Base-by-base conservation (phyloP, 2,797 vertebrate species). In the Chanos chanos region DNA sequence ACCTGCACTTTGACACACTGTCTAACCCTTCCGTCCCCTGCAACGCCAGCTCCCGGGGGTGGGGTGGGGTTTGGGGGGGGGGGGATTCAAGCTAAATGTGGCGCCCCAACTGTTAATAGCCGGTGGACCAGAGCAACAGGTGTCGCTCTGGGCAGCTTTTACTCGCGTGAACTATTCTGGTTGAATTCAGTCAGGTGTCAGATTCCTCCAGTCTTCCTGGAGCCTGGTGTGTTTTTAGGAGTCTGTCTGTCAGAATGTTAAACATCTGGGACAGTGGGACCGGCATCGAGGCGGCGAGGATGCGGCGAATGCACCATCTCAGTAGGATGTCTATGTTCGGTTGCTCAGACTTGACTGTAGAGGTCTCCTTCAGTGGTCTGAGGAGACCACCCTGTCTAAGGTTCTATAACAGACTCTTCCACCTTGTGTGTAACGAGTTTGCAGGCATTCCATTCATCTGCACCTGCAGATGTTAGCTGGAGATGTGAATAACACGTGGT, bases 61-160 rank as follows among this genome's bases (percentile, higher is more conserved):
- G 25, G 40, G 16, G 41, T 6, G 21, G 25, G 24, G 24, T 18
- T n/a, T n/a, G n/a, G n/a, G n/a, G n/a, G n/a, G n/a, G n/a, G n/a
- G n/a, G n/a, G n/a, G n/a, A n/a, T n/a, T n/a, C n/a, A n/a, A n/a
- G 62, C 72, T 85, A 89, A 82, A 89, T 78, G 68, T 69, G 57
- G 75, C 70, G 13, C 68, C 75, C 79, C 73, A 82, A 78, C 78
- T 81, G 82, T 78, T 83, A 76, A 75, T 78, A 75, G 76, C 72
- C 12, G 18, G 34, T 72, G 60, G 72, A 79, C 75, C 87, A n/a
- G n/a, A n/a, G n/a, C n/a, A n/a, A 91, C 89, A 88, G 91, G 89
- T 87, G 43, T 67, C 79, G 64, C 74, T 61, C 72, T 64, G 12
- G 52, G 47, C 51, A 73, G 70, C 48, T 65, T 61, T 76, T 51